A percentile compares a stretch with the other conserved stretches of the same genome.
Conservation (phyloP, 2,797 vertebrate genomes). For the Hydrophis major region DNA sequence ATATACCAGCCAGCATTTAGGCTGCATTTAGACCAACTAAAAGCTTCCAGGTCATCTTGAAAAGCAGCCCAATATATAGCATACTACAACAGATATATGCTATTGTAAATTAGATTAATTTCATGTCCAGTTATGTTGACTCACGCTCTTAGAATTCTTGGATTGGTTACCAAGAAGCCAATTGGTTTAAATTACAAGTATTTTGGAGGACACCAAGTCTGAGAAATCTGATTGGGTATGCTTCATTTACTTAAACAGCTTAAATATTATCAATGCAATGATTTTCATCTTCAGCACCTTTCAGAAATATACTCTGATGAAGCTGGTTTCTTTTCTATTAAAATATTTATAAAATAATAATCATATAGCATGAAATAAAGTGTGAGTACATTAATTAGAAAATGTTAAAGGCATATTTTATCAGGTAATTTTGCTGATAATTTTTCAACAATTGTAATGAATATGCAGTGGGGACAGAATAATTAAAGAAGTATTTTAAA, state of each 20-base stretch:
- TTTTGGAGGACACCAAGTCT: not conserved
- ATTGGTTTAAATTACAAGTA: not conserved
- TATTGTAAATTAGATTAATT: not conserved
- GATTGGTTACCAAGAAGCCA: not conserved
- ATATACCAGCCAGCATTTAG: not conserved
- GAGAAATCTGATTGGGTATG: not conserved
- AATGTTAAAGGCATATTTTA: not conserved
- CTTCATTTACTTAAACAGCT: not conserved
- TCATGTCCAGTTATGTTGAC: not conserved
- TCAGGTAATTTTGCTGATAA: not conserved
- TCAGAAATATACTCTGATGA: constrained; percentile 18
- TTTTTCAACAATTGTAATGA: constrained; percentile 3
- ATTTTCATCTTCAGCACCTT: constrained; percentile 32
- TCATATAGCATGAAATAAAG: not conserved
- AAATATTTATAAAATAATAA: constrained; percentile 26
- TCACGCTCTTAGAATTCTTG: not conserved
- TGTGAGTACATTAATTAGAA: not conserved
- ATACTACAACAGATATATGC: not conserved
- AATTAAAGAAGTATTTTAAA: not conserved
- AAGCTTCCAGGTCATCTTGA: not conserved
- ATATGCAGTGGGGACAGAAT: not conserved
- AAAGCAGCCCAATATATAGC: not conserved
- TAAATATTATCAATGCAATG: constrained; percentile 16
- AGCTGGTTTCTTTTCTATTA: not conserved
- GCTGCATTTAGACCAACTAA: not conserved